These are phyloP conservation scores for Panagrolaimus sp. DNA, from an alignment of 1,140 invertebrate genomes.

Conservation along the genomic window DNA sequence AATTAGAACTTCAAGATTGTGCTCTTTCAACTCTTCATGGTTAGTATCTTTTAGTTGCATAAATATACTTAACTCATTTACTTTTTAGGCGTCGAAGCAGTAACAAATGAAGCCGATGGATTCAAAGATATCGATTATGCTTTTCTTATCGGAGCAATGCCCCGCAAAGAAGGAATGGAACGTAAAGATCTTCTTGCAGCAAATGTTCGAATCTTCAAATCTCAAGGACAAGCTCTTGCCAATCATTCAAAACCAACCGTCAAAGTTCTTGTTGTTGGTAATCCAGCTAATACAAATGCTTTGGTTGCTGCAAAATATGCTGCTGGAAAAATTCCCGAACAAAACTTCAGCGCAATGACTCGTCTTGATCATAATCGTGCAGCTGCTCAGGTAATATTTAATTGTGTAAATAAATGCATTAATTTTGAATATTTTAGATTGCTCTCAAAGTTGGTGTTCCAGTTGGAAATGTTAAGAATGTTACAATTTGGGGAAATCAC, in stretches of 20 bases:
- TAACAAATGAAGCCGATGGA: slow-evolving; percentile 76
- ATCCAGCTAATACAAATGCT: slow-evolving; percentile 98
- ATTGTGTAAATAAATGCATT: no score
- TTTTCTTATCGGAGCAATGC: slow-evolving; percentile 98
- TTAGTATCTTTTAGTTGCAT: slow-evolving; percentile 51
- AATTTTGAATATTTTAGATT: slow-evolving; percentile 79
- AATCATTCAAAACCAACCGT: slow-evolving; percentile 87
- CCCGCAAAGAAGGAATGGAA: slow-evolving; percentile 95
- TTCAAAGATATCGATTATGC: slow-evolving; percentile 94
- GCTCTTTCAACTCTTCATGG: slow-evolving; percentile 79
- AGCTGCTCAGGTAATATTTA: slow-evolving; percentile 70
- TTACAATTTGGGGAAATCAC: slow-evolving; percentile 99
- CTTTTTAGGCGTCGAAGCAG: slow-evolving; percentile 72
- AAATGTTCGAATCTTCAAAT: slow-evolving; percentile 98
- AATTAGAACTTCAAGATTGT: slow-evolving; percentile 93
- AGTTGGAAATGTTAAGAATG: slow-evolving; percentile 75
- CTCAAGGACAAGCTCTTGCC: slow-evolving; percentile 82
- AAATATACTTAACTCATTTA: slow-evolving; percentile 77
- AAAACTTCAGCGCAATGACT: slow-evolving; percentile 95
- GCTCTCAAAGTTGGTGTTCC: slow-evolving; percentile 63
- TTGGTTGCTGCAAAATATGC: slow-evolving; percentile 90
- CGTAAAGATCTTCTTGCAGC: slow-evolving; percentile 89
- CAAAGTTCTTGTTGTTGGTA: slow-evolving; percentile 90
- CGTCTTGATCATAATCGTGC: slow-evolving; percentile 95
- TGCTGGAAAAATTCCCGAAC: slow-evolving; percentile 88